Percentiles rank a stretch among this genome's conserved stretches.
Conservation (phyloP, 2,888 invertebrate species). For the Volucella zonaria region DNA sequence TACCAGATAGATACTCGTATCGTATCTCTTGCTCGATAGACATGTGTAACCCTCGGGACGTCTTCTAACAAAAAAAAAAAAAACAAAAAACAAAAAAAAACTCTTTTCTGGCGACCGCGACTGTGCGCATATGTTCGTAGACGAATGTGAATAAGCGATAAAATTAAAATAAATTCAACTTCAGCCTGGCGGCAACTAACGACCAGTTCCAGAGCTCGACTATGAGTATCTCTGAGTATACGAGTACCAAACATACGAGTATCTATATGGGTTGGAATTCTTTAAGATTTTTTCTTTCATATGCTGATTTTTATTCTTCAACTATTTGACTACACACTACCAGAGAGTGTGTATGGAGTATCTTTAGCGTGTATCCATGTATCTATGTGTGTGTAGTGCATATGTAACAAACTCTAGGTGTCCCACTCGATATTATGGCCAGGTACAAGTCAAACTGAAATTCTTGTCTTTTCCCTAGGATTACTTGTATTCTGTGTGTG, state of each 20-base stretch:
- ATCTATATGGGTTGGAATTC: conserved; percentile 31
- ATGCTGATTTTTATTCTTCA: conserved; percentile 40
- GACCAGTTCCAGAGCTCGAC: conserved; percentile 8
- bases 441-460: conserved; percentile 37
- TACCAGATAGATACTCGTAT: conserved; percentile 13
- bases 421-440: conserved; percentile 34
- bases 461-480: conserved; percentile 54
- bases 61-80: conserved; percentile 6
- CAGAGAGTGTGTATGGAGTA: background rate
- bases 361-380: background rate
- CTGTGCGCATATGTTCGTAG: background rate
- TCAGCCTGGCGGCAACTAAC: conserved; percentile 13
- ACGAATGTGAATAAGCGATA: conserved; percentile 69
- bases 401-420: conserved; percentile 14
- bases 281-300: conserved; percentile 32
- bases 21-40: conserved; percentile 15
- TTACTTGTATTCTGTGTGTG: conserved; percentile 65
- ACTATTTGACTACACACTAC: too few relatives aligned
- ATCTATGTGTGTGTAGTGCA: background rate
- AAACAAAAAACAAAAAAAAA: background rate
- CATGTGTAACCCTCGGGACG: conserved; percentile 45
- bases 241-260: too few relatives aligned
- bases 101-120: background rate
- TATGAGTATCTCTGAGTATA: background rate
- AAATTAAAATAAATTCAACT: conserved; percentile 67